Conservation (phyloP, 1,140 invertebrate species). For the Drosophila erecta region DNA sequence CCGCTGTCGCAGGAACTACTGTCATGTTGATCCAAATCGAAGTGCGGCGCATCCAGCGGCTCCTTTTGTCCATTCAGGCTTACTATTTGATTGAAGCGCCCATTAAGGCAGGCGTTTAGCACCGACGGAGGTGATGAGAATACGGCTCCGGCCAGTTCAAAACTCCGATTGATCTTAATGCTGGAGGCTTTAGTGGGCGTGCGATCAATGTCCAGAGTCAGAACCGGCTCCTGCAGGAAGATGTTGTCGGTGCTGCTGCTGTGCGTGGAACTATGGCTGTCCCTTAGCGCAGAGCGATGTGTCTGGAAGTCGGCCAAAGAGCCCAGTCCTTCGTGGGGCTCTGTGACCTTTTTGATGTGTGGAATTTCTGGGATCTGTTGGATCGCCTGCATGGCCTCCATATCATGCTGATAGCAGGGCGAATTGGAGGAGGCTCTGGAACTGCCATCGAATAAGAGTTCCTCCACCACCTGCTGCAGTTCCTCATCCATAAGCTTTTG, state of each 20-base stretch:
- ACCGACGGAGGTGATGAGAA: conserved; percentile 76
- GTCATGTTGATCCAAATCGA: conserved; percentile 73
- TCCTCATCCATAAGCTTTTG: conserved; percentile 40
- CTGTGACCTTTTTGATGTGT: conserved; percentile 19
- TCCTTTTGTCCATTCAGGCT: conserved; percentile 60
- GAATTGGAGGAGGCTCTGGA: conserved; percentile 56
- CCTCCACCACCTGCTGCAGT: conserved; percentile 44
- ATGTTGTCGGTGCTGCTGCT: conserved; percentile 81
- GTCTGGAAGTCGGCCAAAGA: conserved; percentile 55
- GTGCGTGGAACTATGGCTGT: conserved; percentile 68
- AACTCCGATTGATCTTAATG: conserved; percentile 80
- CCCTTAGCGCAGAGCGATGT: conserved; percentile 69
- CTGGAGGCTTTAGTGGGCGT: conserved; percentile 81
- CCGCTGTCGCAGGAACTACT: conserved; percentile 84
- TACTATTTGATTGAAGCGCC: conserved; percentile 82
- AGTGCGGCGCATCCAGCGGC: conserved; percentile 10
- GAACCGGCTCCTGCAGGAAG: conserved; percentile 81
- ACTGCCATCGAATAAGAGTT: conserved; percentile 52
- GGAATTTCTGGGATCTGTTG: conserved; percentile 17
- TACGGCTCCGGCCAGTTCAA: conserved; percentile 69
- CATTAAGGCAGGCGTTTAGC: conserved; percentile 68
- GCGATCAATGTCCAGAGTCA: conserved; percentile 81
- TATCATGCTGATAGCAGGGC: conserved; percentile 53
- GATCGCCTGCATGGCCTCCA: conserved; percentile 36
- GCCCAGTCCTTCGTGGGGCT: conserved; percentile 16